Evolutionary conservation across 2,113 vertebrate genomes (phyloP), one percentile per base, ranked within the genome.

Genomic region (Leucoraja erinaceus): DNA sequence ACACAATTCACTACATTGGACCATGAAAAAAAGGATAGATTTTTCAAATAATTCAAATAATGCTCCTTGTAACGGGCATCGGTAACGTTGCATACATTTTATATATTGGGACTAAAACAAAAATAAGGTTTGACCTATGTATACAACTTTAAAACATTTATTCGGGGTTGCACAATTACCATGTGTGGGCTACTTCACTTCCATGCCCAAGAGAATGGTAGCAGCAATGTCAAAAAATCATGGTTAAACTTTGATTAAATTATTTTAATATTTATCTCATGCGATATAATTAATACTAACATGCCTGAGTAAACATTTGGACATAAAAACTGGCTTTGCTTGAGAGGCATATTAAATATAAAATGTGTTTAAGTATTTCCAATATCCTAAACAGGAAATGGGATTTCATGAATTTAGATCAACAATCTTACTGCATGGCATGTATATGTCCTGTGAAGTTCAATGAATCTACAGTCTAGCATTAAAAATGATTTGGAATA

Each of bases 401-500:
- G 47, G 66, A 18, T 91, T 22, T 91, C 22, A 47, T 14, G 31
- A 72, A 63, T 28, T 54, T 72, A 72, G 90, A 47, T 70, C 38
- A 72, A 18, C 9, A 72, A 72, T 72, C 33, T 91, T 74, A 25
- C 68, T 72, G 5, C 22, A 25, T 3, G 22, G 22, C 59, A 10
- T 59, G 59, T 31, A 31, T 72, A 38, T 74, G 31, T 47, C 4
- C 68, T 72, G 9, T 25, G 31, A 90, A 90, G 18, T 70, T 84
- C 81, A 70, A 68, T 84, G 38, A 25, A 47, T 91, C 90, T 28
- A 72, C 0, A 66, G 10, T 72, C 11, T 72, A 28, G 68, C 63
- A 70, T 88, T 66, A 72, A 54, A 90, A 91, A 38, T 54, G 5
- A 54, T 72, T 91, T 72, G 33, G 90, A 72, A 72, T 54, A 91